Conservation (phyloP, 2,113 vertebrate genomes). For the Lipophrys pholis region DNA sequence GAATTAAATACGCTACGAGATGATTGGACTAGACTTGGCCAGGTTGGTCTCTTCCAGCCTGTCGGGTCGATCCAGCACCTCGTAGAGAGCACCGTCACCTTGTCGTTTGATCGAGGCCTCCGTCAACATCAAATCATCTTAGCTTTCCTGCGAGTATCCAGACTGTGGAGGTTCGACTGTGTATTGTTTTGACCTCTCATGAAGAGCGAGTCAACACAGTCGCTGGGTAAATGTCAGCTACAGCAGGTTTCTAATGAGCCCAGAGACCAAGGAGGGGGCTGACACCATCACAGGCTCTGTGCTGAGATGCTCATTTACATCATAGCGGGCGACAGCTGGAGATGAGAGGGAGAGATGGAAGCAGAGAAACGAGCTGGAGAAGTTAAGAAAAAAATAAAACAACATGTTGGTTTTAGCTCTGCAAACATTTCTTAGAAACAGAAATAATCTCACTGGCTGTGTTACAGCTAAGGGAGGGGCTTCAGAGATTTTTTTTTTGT, state of each 20-base stretch:
- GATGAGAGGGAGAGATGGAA: constrained; percentile 38
- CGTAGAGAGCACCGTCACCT: too few relatives aligned
- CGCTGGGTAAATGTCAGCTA: constrained; percentile 74
- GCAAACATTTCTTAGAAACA: constrained; percentile 18
- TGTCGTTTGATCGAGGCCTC: too few relatives aligned
- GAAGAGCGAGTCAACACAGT: constrained; percentile 62
- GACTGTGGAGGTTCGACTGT: constrained; percentile 35
- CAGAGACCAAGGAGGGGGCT: constrained; percentile 67
- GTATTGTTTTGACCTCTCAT: constrained; percentile 68
- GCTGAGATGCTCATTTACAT: constrained; percentile 75
- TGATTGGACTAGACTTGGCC: too few relatives aligned
- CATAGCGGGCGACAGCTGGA: constrained; percentile 70
- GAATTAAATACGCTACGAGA: too few relatives aligned
- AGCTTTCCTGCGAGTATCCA: constrained; percentile 5
- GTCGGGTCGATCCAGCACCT: too few relatives aligned
- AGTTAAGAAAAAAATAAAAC: constrained; percentile 16
- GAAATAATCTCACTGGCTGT: constrained; percentile 14
- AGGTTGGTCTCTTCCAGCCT: too few relatives aligned
- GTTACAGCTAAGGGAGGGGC: background rate
- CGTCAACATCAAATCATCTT: background rate
- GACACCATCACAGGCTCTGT: constrained; percentile 64
- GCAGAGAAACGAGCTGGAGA: constrained; percentile 12
- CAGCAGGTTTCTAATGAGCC: constrained; percentile 70
- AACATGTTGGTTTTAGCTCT: constrained; percentile 30
- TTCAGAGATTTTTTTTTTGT: background rate